These are phyloP conservation scores for Siniperca knerii DNA, from an alignment of 2,113 vertebrate species.

Conservation along the genomic window DNA sequence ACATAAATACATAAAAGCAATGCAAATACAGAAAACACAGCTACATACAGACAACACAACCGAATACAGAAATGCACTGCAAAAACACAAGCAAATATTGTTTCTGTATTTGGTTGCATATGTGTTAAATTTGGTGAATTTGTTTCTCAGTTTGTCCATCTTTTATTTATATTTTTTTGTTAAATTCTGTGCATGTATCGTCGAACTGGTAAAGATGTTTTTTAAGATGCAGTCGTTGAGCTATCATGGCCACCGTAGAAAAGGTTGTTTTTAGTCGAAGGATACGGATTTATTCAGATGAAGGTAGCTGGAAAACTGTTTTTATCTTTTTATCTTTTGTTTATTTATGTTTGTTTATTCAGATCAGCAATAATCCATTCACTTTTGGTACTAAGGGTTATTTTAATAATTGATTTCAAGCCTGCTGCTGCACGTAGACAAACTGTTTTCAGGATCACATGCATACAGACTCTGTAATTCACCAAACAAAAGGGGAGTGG, in stretches of 20 bases:
- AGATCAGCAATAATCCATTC: neutral
- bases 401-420: neutral
- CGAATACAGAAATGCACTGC: neutral
- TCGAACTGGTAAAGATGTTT: neutral
- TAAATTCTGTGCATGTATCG: neutral
- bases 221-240: neutral
- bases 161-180: neutral
- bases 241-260: neutral
- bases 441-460: neutral
- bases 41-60: too few relatives aligned
- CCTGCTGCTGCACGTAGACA: neutral
- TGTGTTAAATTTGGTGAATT: neutral
- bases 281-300: neutral
- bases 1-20: neutral
- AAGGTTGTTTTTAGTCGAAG: neutral
- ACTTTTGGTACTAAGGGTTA: neutral
- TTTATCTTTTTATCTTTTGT: neutral
- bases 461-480: neutral
- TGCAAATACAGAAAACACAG: neutral
- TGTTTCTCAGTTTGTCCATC: neutral
- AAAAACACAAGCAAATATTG: neutral
- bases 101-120: neutral
- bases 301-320: neutral
- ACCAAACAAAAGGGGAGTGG: constrained; percentile 11
- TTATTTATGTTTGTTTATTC: too few relatives aligned